Percentiles rank a stretch among this genome's conserved stretches.
Evolutionary conservation across 2,797 vertebrate species (phyloP).

Genomic region (Paguma larvata): DNA sequence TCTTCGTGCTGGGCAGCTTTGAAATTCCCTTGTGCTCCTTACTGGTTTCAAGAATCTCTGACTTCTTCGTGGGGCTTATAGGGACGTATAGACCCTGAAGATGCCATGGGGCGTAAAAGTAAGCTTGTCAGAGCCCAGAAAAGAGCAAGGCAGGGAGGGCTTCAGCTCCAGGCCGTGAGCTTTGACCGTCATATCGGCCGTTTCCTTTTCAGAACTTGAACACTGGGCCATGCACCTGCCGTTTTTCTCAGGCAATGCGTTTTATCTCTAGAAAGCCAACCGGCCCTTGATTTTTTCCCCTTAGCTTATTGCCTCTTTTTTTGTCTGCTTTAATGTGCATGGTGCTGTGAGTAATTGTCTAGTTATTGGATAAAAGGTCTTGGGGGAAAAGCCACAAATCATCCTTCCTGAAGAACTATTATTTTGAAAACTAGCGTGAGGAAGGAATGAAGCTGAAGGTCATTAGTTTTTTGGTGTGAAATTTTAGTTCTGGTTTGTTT

Average conservation of each 20-base stretch:
- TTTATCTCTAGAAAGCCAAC: background rate
- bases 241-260: background rate
- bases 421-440: background rate
- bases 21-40: background rate
- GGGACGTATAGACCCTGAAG: conserved; percentile 60
- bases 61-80: conserved; percentile 22
- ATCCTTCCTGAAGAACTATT: background rate
- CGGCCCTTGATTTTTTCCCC: background rate
- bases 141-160: background rate
- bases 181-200: background rate
- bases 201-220: conserved; percentile 2
- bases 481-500: conserved; percentile 62
- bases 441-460: conserved; percentile 57
- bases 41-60: conserved; percentile 50
- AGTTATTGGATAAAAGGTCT: conserved; percentile 39
- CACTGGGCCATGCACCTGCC: background rate
- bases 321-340: conserved; percentile 37
- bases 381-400: background rate
- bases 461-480: conserved; percentile 26
- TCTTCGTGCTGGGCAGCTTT: conserved; percentile 56
- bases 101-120: background rate
- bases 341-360: conserved; percentile 54
- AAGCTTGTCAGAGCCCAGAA: background rate
- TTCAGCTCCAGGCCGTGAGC: background rate
- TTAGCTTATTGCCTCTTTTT: background rate